phyloP scores from a whole-genome alignment of 2,113 vertebrate species.

The Podocnemis expansa region DNA sequence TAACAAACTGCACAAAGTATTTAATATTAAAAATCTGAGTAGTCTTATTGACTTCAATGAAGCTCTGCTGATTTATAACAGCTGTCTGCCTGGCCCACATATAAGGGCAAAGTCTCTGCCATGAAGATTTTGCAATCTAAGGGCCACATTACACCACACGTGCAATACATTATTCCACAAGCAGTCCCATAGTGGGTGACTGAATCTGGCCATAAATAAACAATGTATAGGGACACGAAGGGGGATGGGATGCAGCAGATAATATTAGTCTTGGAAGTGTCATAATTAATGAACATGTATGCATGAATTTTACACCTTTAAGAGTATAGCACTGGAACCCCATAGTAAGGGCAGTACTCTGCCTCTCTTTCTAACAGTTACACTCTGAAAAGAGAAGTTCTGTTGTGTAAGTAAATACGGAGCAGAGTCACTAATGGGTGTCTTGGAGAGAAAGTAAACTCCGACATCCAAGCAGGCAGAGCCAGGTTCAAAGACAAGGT shows the following conservation, averaged over 20 bases:
- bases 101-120: too few species aligned
- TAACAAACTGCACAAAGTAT: background rate
- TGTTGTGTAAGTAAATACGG: background rate
- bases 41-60: background rate
- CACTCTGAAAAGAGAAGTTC: background rate
- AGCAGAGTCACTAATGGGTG: background rate
- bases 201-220: background rate
- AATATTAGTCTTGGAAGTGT: background rate
- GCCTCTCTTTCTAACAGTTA: background rate
- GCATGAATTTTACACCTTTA: background rate
- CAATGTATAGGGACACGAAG: background rate
- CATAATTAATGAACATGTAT: background rate
- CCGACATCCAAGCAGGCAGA: background rate
- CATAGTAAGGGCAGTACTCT: background rate
- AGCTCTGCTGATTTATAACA: background rate
- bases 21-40: background rate
- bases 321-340: background rate
- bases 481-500: background rate
- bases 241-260: background rate
- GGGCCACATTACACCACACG: background rate
- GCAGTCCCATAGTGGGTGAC: background rate
- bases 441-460: background rate
- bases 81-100: background rate
- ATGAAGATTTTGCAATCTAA: too few species aligned
- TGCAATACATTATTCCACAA: fast-evolving